Conservation (phyloP, 2,888 invertebrate genomes). For the Apeira syringaria region DNA sequence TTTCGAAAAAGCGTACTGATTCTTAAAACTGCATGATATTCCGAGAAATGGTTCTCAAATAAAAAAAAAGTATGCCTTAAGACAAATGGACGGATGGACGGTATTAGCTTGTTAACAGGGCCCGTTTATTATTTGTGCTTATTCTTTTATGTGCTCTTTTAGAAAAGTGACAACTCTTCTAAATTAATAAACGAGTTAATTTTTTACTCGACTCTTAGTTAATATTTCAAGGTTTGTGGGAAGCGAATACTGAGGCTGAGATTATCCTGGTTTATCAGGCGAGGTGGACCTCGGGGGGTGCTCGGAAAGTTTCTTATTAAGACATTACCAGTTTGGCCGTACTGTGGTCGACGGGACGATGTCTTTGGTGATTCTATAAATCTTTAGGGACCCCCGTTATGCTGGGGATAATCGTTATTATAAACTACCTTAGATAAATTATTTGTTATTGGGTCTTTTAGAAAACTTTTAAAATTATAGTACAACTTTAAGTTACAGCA, state of each 20-base stretch:
- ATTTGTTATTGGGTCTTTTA: slow-evolving; percentile 1
- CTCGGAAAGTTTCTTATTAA: slow-evolving; percentile 42
- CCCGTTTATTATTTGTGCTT: too few relatives aligned
- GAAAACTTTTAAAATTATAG: too few relatives aligned
- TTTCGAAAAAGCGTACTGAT: too few relatives aligned
- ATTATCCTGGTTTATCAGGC: slow-evolving; percentile 33
- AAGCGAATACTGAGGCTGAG: slow-evolving; percentile 18
- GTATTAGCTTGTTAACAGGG: too few relatives aligned
- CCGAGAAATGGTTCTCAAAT: too few relatives aligned
- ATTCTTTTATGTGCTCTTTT: too few relatives aligned
- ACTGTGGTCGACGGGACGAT: slow-evolving; percentile 21
- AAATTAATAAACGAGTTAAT: too few relatives aligned
- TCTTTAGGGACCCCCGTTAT: slow-evolving; percentile 11
- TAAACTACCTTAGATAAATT: slow-evolving; percentile 8
- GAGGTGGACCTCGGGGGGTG: slow-evolving; percentile 30
- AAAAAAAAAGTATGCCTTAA: too few relatives aligned
- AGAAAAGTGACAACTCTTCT: too few relatives aligned
- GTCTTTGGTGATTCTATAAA: slow-evolving; percentile 20
- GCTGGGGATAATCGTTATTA: slow-evolving; percentile 9
- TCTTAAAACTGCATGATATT: too few relatives aligned
- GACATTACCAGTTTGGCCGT: slow-evolving; percentile 33
- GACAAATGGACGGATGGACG: too few relatives aligned
- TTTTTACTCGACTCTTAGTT: background rate
- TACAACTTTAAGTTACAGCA: too few relatives aligned
- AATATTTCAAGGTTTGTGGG: slow-evolving; percentile 24